phyloP scores from a whole-genome alignment of 2,888 invertebrate species.

The Bhutanitis thaidina region DNA sequence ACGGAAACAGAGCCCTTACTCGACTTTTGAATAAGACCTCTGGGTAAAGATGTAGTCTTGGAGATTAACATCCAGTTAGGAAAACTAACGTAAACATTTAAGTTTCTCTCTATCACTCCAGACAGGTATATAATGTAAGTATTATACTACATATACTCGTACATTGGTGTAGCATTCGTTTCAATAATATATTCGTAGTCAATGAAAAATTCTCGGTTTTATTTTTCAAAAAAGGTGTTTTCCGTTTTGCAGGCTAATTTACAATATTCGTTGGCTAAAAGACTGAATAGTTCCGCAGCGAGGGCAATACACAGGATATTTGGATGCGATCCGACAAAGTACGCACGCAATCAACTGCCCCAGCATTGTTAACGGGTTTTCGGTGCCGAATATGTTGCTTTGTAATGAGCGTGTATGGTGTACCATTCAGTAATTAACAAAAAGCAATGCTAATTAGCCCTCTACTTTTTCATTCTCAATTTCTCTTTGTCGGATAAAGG shows the following conservation, averaged over 20 bases:
- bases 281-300: slow-evolving; percentile 14
- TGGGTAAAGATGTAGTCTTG: too few relatives aligned
- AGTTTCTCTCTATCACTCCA: too few relatives aligned
- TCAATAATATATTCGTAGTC: background rate
- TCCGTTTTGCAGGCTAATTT: slow-evolving; percentile 8
- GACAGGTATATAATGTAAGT: too few relatives aligned
- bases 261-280: slow-evolving; percentile 12
- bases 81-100: too few relatives aligned
- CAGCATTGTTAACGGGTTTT: slow-evolving; percentile 14
- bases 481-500: too few relatives aligned
- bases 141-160: too few relatives aligned
- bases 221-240: background rate
- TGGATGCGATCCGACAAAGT: slow-evolving; percentile 14
- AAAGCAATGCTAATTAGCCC: background rate
- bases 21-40: too few relatives aligned
- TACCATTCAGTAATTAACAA: background rate
- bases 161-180: too few relatives aligned
- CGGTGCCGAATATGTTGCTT: slow-evolving; percentile 18
- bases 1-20: too few relatives aligned
- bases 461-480: too few relatives aligned
- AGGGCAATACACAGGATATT: slow-evolving; percentile 15
- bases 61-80: too few relatives aligned
- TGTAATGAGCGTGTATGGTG: slow-evolving; percentile 4
- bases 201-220: slow-evolving; percentile 2
- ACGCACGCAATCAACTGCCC: slow-evolving; percentile 16